Evolutionary conservation across 2,113 vertebrate genomes (phyloP), one percentile per base, ranked within the genome.

Genomic region (Grantiella picta): DNA sequence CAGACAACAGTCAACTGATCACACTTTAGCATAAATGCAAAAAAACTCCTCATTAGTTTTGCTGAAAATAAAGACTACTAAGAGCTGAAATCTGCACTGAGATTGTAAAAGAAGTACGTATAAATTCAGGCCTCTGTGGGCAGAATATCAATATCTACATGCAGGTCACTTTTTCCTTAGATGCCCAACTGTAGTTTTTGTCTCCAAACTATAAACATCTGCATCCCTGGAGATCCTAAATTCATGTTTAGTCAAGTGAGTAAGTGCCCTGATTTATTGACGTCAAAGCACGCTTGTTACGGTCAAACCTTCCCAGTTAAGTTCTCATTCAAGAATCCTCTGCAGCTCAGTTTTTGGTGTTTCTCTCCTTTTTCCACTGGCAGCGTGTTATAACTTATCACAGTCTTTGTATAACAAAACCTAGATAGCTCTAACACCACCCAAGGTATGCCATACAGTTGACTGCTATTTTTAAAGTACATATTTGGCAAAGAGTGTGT

Each of bases 381-480:
- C 72, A 94, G 15, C 17, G 5, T 53, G n/a, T 47, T 93, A 8
- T 42, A 95, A 75, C 68, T 88, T 73, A 56, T 15, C 76, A 31
- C 24, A 73, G 52, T 53, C 73, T 81, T 75, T 92, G 71, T 66
- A 61, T 75, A 89, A 93, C 72, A 80, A 80, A 89, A 24, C 60
- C 27, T 53, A 85, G 63, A 82, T 71, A 72, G 52, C 82, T 86
- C 57, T 86, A 86, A 44, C 45, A 63, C 45, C 31, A 69, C 82
- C 89, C 72, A 78, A 92, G 54, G 80, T 94, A 96, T 86, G 72
- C 90, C 19, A 27, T 96, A 61, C 44, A 75, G 65, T 86, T 82
- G 69, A 78, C 23, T 66, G 53, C 95, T 94, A 89, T 93, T 97
- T 92, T 86, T 86, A 78, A 86, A 77, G 57, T 81, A 80, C 82